Percentiles rank a stretch among this genome's conserved stretches.
Evolutionary conservation across 2,888 invertebrate species (phyloP).

Genomic region (Himalopsyche japonica): DNA sequence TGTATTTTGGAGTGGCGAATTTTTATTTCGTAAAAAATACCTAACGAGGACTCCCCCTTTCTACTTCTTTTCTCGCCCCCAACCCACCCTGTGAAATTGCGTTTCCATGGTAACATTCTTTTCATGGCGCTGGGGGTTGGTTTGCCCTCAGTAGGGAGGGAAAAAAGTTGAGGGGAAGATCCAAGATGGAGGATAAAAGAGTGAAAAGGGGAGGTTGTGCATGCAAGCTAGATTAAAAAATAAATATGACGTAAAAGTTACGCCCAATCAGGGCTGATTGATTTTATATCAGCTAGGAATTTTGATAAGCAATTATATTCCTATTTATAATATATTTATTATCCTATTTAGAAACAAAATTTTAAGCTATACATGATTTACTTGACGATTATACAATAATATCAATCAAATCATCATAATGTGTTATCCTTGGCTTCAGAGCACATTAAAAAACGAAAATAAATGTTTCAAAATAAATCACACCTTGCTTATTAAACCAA

Average conservation of each 20-base stretch:
- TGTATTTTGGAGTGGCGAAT: conserved; percentile 13
- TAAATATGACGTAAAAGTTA: not conserved
- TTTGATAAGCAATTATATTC: not conserved
- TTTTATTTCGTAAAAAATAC: conserved; percentile 35
- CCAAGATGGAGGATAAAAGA: conserved; percentile 14
- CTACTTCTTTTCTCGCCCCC: conserved; percentile 8
- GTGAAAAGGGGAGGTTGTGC: conserved; percentile 6
- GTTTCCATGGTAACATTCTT: conserved; percentile 38
- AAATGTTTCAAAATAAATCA: too few species aligned
- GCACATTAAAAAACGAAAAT: too few species aligned
- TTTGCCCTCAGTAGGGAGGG: not conserved
- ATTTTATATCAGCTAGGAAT: not conserved
- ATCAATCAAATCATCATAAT: too few species aligned
- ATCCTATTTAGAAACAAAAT: too few species aligned
- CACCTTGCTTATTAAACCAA: too few species aligned
- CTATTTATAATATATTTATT: too few species aligned
- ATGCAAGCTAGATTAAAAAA: not conserved
- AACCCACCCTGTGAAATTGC: not conserved
- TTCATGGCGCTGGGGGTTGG: conserved; percentile 23
- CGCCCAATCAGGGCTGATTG: not conserved
- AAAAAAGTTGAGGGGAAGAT: conserved; percentile 3
- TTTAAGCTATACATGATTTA: too few species aligned
- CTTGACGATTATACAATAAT: too few species aligned
- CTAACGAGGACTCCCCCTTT: conserved; percentile 18
- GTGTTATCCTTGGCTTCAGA: too few species aligned